Conservation (phyloP, 30 jellyfish, hydroid and myxozoan genomes). For the Calvadosia cruxmelitensis region DNA sequence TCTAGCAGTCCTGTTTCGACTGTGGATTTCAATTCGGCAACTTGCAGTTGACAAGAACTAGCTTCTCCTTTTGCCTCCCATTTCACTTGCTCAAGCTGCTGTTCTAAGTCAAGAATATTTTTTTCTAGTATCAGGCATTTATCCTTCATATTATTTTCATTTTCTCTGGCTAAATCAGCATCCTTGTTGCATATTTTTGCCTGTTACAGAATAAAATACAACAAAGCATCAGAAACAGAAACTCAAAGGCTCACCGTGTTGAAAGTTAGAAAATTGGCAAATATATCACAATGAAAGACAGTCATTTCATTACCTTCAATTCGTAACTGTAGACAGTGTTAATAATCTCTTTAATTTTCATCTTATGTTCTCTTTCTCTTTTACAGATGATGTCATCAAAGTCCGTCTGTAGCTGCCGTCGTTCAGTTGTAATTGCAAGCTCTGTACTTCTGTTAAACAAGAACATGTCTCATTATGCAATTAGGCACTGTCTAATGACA, state of each 20-base stretch:
- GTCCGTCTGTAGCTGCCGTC: neutral
- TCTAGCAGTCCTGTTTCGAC: neutral
- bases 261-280: neutral
- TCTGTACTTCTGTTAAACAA: neutral
- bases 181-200: neutral
- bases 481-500: too few species aligned
- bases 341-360: neutral
- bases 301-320: neutral
- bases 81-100: neutral
- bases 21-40: neutral
- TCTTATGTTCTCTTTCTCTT: neutral
- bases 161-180: neutral
- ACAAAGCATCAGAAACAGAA: too few species aligned
- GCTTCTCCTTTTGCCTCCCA: neutral
- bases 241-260: too few species aligned
- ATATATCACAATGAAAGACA: neutral
- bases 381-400: neutral
- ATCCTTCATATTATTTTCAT: neutral
- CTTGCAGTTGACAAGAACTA: neutral
- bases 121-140: neutral
- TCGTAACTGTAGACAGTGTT: neutral
- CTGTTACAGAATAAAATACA: too few species aligned
- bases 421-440: neutral
- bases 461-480: too few species aligned
- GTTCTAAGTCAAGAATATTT: neutral